phyloP scores from a whole-genome alignment of 2,113 vertebrate genomes.

The Lipotes vexillifer region DNA sequence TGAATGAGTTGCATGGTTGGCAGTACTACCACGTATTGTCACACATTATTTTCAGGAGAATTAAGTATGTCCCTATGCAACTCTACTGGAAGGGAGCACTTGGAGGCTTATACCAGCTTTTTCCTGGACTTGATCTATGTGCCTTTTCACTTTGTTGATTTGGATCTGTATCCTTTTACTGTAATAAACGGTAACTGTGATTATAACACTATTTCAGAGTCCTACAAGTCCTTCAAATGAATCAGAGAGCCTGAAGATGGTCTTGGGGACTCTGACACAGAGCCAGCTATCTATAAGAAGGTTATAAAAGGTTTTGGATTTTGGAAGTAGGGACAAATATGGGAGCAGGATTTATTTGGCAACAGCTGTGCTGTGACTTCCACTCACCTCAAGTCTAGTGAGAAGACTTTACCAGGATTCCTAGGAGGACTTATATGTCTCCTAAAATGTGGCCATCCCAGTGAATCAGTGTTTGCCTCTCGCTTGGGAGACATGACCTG shows the following conservation, averaged over 20 bases:
- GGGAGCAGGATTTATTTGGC: background rate
- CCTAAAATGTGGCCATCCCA: background rate
- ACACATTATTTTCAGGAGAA: background rate
- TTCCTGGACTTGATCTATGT: background rate
- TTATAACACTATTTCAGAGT: background rate
- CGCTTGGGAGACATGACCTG: background rate
- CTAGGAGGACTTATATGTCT: background rate
- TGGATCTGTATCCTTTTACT: background rate
- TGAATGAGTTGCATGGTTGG: background rate
- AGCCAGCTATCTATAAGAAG: background rate
- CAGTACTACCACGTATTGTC: background rate
- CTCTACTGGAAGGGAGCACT: too few species aligned
- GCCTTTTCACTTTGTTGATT: background rate
- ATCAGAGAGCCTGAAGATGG: background rate
- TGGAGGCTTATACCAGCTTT: background rate
- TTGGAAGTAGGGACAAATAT: background rate
- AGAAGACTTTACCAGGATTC: background rate
- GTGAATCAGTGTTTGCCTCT: background rate
- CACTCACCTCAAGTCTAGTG: background rate
- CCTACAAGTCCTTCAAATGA: background rate
- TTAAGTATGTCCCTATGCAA: background rate
- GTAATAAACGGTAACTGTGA: background rate
- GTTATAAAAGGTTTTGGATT: background rate
- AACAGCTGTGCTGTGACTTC: background rate
- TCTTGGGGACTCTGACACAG: background rate